Percentiles rank a stretch among this genome's conserved stretches.
These are phyloP conservation scores for Perizoma flavofasciatum DNA, from an alignment of 2,888 invertebrate species.

Conservation along the genomic window DNA sequence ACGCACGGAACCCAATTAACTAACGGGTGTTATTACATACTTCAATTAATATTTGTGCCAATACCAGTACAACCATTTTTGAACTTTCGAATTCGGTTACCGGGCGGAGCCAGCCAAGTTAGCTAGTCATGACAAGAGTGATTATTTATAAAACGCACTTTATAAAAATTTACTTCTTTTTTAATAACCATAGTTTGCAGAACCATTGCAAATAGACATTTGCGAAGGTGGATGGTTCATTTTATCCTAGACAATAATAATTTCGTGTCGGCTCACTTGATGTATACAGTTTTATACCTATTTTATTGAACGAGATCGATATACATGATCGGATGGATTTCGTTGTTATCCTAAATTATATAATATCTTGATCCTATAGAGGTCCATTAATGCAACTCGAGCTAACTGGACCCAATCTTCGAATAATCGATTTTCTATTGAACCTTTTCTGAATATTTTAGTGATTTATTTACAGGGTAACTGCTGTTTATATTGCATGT, in stretches of 20 bases:
- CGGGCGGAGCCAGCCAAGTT: conserved; percentile 51
- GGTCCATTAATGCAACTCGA: no score
- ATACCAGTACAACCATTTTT: conserved; percentile 44
- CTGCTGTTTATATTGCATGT: conserved; percentile 7
- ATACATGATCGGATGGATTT: no score
- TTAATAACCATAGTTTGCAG: no score
- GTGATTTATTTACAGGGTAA: conserved; percentile 35
- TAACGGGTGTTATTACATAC: neutral
- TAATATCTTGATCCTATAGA: no score
- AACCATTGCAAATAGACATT: no score
- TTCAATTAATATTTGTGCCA: conserved; percentile 47
- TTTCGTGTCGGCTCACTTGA: conserved; percentile 22
- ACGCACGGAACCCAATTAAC: neutral
- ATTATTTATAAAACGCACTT: conserved; percentile 23
- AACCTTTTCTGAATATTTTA: conserved; percentile 10
- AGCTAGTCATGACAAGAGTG: conserved; percentile 53
- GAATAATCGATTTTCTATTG: conserved; percentile 1
- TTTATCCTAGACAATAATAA: neutral
- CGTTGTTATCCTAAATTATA: no score
- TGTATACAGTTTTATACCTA: conserved; percentile 17
- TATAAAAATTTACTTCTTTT: neutral
- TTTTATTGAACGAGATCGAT: neutral
- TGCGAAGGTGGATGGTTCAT: no score
- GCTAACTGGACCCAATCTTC: neutral
- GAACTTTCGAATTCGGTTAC: conserved; percentile 43